phyloP scores from a whole-genome alignment of 2,113 vertebrate genomes.

The Vombatus ursinus region DNA sequence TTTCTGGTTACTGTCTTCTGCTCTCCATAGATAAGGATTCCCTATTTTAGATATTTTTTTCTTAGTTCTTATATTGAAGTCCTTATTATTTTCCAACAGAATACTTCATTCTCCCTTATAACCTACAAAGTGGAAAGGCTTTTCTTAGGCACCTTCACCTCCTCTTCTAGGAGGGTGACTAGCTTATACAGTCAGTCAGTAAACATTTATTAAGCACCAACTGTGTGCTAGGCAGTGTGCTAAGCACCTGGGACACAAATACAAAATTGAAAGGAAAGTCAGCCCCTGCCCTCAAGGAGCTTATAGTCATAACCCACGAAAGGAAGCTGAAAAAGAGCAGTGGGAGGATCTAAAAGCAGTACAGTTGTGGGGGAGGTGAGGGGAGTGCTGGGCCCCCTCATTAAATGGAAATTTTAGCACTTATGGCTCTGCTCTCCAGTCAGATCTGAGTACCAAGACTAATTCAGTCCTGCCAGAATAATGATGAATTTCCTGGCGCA shows the following conservation, averaged over 20 bases:
- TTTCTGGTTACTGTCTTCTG: neutral
- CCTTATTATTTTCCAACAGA: neutral
- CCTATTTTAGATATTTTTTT: neutral
- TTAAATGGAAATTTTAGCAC: too few species aligned
- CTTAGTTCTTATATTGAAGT: neutral
- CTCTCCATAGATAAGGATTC: neutral
- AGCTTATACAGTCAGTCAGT: neutral
- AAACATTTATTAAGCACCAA: neutral
- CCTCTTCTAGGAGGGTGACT: neutral
- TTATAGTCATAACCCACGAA: neutral
- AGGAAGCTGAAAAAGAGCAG: neutral
- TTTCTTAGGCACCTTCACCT: neutral
- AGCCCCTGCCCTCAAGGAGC: neutral
- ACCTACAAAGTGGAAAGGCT: neutral
- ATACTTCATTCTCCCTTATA: neutral
- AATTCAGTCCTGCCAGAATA: neutral
- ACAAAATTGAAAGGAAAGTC: neutral
- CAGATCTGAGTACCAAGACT: neutral
- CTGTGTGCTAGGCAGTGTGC: neutral
- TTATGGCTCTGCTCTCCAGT: neutral
- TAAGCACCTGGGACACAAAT: neutral
- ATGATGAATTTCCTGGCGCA: neutral
- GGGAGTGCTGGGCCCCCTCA: too few species aligned
- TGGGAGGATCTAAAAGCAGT: neutral
- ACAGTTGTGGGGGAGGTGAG: neutral